Percentiles rank a stretch among this genome's conserved stretches.
Evolutionary conservation across 2,888 invertebrate genomes (phyloP).

Genomic region (Buathra laborator): DNA sequence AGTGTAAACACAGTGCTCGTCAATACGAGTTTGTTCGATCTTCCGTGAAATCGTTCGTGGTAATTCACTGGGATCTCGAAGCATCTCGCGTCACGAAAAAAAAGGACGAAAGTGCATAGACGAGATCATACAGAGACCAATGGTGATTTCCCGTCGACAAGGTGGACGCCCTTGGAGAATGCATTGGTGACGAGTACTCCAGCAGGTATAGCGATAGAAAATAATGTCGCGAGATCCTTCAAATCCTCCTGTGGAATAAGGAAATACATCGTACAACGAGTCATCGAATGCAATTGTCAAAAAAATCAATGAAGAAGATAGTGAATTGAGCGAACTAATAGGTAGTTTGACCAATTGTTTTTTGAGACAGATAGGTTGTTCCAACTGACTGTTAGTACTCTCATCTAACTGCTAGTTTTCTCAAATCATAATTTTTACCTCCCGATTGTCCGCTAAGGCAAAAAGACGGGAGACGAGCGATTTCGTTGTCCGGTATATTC

Average conservation of each 20-base stretch:
- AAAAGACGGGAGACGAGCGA: too few relatives aligned
- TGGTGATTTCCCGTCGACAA: slow-evolving; percentile 48
- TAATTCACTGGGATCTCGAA: slow-evolving; percentile 39
- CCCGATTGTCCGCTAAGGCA: too few relatives aligned
- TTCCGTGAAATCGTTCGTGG: slow-evolving; percentile 49
- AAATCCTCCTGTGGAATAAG: slow-evolving; percentile 9
- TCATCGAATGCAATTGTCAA: slow-evolving; percentile 17
- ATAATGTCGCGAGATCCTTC: not conserved
- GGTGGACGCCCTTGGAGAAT: slow-evolving; percentile 57
- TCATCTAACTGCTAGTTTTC: too few relatives aligned
- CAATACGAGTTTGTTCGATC: slow-evolving; percentile 21
- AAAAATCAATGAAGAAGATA: too few relatives aligned
- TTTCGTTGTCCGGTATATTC: too few relatives aligned
- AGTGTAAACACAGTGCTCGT: slow-evolving; percentile 1
- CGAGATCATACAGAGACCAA: slow-evolving; percentile 16
- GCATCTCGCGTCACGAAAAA: slow-evolving; percentile 27
- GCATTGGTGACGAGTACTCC: slow-evolving; percentile 45
- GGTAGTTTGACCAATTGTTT: too few relatives aligned
- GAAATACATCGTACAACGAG: not conserved
- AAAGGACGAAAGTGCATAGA: slow-evolving; percentile 14
- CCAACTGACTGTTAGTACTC: too few relatives aligned
- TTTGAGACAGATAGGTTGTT: too few relatives aligned
- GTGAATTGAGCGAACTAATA: too few relatives aligned
- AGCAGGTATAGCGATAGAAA: slow-evolving; percentile 22
- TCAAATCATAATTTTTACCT: too few relatives aligned